Evolutionary conservation across 2,113 vertebrate genomes (phyloP).

Genomic region (Xiphorhynchus elegans): DNA sequence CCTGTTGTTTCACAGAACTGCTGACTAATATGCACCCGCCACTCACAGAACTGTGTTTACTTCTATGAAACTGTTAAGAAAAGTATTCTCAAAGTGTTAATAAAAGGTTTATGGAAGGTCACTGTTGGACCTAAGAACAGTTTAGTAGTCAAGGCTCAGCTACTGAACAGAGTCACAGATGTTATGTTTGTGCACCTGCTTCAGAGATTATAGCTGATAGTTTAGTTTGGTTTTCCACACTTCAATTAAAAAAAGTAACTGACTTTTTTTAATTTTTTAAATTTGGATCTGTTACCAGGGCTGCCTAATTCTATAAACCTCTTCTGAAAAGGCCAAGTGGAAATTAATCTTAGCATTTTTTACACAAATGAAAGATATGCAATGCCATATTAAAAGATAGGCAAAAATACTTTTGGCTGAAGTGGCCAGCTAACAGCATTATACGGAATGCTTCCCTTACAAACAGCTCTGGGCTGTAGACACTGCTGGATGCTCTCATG

Average conservation of each 20-base stretch:
- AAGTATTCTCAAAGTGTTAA: not conserved
- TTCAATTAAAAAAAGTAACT: not conserved
- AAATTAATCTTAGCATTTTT: not conserved
- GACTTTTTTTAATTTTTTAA: not conserved
- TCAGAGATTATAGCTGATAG: not conserved
- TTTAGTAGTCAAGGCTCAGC: not conserved
- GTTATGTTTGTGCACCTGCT: slow-evolving; percentile 25
- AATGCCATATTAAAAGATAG: not conserved
- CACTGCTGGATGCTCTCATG: not conserved
- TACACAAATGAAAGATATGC: not conserved
- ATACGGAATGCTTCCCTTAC: not conserved
- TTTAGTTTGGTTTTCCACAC: slow-evolving; percentile 35
- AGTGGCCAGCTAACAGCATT: fast-evolving
- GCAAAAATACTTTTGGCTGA: not conserved
- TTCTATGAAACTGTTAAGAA: not conserved
- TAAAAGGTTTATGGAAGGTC: not conserved
- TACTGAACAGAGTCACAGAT: not conserved
- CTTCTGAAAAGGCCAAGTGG: not conserved
- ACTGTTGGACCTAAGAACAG: not conserved
- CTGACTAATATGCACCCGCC: not conserved
- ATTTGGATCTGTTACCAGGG: not conserved
- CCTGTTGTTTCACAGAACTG: not conserved
- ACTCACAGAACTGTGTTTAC: not conserved
- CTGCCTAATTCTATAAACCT: not conserved
- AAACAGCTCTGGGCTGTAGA: not conserved